phyloP scores from a whole-genome alignment of 2,888 invertebrate species.

The Cordilura impudica region DNA sequence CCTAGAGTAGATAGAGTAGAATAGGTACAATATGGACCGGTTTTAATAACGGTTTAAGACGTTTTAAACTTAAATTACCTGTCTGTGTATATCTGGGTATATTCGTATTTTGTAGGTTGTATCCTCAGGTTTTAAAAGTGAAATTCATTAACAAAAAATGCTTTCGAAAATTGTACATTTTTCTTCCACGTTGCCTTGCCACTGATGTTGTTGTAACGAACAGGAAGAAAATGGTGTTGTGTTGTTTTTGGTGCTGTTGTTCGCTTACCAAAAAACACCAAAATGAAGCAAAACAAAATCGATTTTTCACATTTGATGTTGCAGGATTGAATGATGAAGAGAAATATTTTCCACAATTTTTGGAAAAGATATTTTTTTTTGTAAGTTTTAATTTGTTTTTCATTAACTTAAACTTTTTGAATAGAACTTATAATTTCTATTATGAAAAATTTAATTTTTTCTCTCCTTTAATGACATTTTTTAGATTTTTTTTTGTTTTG shows the following conservation, averaged over 20 bases:
- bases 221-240: background rate
- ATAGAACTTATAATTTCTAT: background rate
- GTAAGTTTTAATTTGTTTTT: background rate
- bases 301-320: slow-evolving; percentile 58
- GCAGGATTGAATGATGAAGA: slow-evolving; percentile 2
- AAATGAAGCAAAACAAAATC: slow-evolving; percentile 48
- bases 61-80: slow-evolving; percentile 36
- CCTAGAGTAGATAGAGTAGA: background rate
- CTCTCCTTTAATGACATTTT: background rate
- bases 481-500: background rate
- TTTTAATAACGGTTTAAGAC: background rate
- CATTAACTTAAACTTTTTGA: background rate
- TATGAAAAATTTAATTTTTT: background rate
- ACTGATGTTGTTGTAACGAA: background rate
- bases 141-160: slow-evolving; percentile 46
- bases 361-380: no score
- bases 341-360: background rate
- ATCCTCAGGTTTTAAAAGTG: slow-evolving; percentile 31
- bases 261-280: slow-evolving; percentile 32
- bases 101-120: background rate
- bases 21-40: background rate
- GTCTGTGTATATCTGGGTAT: background rate
- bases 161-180: slow-evolving; percentile 29
- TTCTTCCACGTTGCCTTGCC: slow-evolving; percentile 21
- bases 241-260: slow-evolving; percentile 6